Evolutionary conservation across 2,888 invertebrate genomes (phyloP), one percentile per base, ranked within the genome.

Genomic region (Limnephilus auricula): DNA sequence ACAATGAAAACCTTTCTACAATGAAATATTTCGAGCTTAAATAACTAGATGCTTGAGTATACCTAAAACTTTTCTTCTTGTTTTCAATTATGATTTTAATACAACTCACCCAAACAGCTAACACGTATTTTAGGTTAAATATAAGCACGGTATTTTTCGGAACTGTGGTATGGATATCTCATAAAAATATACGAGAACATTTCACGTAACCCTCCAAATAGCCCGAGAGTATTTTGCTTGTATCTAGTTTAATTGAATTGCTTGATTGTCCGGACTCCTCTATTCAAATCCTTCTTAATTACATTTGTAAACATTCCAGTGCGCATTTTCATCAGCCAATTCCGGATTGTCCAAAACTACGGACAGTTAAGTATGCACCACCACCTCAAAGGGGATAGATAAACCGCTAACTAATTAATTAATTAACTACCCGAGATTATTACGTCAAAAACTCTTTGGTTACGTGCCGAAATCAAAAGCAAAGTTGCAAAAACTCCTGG

Each of bases 271-370:
- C 32, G 34, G 34, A 37, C 34, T 82, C 34, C 34, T 82, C 25
- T 34, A 82, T 34, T 82, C 82, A 82, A 82, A 82, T 82, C 82
- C 82, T 82, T 82, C 82, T 82, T 65, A 82, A 82, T 82, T 34
- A 34, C 82, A 34, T 34, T 34, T 82, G 82, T 82, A 34, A 82
- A 82, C 82, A 82, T 82, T 37, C 82, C 34, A 25, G 82, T 25
- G 34, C 32, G 82, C 18, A 82, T 82, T 82, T 82, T 37, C 34
- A 82, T 82, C 34, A 82, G 25, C 25, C 34, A 9, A 10, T 25
- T 18, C 82, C 10, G 82, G 25, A 34, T 34, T 18, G 15, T 18
- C 34, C 34, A 6, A 82, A 82, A 18, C 18, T 34, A 15, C 34
- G 34, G 32, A 25, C 18, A 6, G 31, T 31, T 34, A 34, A 82